Conservation (phyloP, 2,888 invertebrate species). For the Andrena praecox region DNA sequence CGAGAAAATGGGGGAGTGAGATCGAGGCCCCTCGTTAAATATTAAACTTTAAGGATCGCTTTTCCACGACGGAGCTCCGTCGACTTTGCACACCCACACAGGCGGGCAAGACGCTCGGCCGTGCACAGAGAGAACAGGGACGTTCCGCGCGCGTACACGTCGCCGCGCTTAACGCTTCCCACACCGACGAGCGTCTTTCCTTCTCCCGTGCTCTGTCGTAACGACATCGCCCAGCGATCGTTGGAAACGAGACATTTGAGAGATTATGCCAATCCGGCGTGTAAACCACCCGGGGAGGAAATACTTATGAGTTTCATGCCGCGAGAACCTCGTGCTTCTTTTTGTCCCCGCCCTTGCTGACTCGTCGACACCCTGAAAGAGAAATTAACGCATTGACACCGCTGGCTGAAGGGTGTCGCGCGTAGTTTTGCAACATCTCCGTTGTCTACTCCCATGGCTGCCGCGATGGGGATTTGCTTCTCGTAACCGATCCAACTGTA, state of each 20-base stretch:
- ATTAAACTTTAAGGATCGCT: conserved; percentile 80
- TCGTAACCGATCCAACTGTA: conserved; percentile 22
- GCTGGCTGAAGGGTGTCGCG: conserved; percentile 25
- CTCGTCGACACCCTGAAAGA: conserved; percentile 26
- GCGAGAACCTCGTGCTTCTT: conserved; percentile 18
- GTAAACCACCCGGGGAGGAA: conserved; percentile 58
- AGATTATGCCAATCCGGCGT: conserved; percentile 82
- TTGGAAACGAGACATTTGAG: conserved; percentile 82
- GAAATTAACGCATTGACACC: conserved; percentile 51
- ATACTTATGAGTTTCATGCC: conserved; percentile 52
- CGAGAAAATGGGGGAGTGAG: conserved; percentile 35
- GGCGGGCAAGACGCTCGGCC: conserved; percentile 2
- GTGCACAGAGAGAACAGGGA: background rate
- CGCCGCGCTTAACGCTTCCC: conserved; percentile 10
- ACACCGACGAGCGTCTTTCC: conserved; percentile 32
- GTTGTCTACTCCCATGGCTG: background rate
- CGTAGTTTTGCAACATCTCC: conserved; percentile 17
- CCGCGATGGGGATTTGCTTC: conserved; percentile 31
- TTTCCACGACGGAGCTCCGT: conserved; percentile 56
- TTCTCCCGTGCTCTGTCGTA: conserved; percentile 63
- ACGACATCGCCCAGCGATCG: conserved; percentile 76
- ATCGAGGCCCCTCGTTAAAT: conserved; percentile 79
- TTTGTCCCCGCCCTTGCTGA: background rate
- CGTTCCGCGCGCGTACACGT: conserved; percentile 1
- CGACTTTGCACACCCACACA: conserved; percentile 44